phyloP scores from a whole-genome alignment of 2,797 vertebrate genomes.

The Natrix natrix region DNA sequence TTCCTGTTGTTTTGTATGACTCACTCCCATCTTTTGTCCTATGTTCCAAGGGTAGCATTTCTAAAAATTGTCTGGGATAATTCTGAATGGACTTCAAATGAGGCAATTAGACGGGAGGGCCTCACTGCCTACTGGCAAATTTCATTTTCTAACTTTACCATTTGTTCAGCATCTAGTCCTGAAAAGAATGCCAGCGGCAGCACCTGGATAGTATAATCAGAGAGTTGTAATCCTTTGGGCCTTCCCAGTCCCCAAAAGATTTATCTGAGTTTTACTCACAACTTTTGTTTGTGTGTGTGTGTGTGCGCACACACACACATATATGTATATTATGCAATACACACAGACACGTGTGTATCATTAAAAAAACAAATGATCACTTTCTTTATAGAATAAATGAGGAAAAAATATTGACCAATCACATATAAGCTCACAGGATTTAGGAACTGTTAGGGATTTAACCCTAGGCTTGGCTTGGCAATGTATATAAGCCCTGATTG shows the following conservation, averaged over 20 bases:
- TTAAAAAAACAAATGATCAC: neutral
- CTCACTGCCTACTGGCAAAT: neutral
- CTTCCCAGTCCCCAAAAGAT: neutral
- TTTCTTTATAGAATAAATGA: neutral
- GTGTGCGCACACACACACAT: too few relatives aligned
- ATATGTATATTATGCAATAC: too few relatives aligned
- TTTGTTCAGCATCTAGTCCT: constrained; percentile 23
- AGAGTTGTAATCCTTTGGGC: neutral
- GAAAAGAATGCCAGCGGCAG: neutral
- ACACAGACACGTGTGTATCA: too few relatives aligned
- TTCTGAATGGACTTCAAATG: constrained; percentile 24
- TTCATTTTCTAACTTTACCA: constrained; percentile 24
- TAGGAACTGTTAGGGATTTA: too few relatives aligned
- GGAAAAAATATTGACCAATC: neutral
- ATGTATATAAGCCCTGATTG: too few relatives aligned
- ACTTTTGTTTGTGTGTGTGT: neutral
- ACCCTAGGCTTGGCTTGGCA: too few relatives aligned
- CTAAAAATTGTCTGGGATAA: constrained; percentile 16
- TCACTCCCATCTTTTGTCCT: constrained; percentile 27
- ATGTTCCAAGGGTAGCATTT: constrained; percentile 10
- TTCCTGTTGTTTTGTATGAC: constrained; percentile 14
- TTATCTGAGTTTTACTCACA: neutral
- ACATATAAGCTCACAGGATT: neutral
- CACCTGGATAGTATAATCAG: accelerated
- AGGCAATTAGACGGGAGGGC: neutral